Percentiles rank a stretch among this genome's conserved stretches.
Conservation (phyloP, 2,797 vertebrate species). For the Leucoraja ocellata region DNA sequence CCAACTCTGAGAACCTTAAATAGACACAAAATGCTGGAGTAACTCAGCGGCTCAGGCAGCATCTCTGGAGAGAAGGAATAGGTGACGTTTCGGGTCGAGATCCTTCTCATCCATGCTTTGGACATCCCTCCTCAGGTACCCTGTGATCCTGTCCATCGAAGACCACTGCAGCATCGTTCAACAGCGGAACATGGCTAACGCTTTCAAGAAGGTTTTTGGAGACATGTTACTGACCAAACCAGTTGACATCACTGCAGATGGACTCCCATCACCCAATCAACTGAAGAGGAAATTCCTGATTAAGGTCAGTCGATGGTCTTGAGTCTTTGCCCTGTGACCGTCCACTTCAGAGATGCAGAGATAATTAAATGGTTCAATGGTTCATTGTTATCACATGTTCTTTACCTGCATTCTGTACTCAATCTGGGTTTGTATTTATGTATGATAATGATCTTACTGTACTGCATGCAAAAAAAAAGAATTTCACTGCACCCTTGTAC, state of each 20-base stretch:
- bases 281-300: slow-evolving; percentile 96
- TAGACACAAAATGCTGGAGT: too few species aligned
- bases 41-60: too few species aligned
- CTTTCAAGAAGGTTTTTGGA: slow-evolving; percentile 89
- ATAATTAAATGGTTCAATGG: too few species aligned
- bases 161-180: slow-evolving; percentile 98
- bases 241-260: slow-evolving; percentile 84
- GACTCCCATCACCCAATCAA: slow-evolving; percentile 91
- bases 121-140: slow-evolving; percentile 63
- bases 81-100: too few species aligned
- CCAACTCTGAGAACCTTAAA: neutral
- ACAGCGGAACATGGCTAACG: slow-evolving; percentile 91
- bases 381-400: too few species aligned
- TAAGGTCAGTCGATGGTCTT: slow-evolving; percentile 65
- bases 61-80: too few species aligned
- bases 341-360: neutral
- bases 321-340: neutral
- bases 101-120: neutral
- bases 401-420: too few species aligned
- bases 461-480: too few species aligned
- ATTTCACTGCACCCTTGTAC: too few species aligned
- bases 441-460: too few species aligned
- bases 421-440: too few species aligned
- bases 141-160: slow-evolving; percentile 91
- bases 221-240: slow-evolving; percentile 94